Evolutionary conservation across 2,888 invertebrate genomes (phyloP), one percentile per base, ranked within the genome.

Genomic region (Ariolimax columbianus): DNA sequence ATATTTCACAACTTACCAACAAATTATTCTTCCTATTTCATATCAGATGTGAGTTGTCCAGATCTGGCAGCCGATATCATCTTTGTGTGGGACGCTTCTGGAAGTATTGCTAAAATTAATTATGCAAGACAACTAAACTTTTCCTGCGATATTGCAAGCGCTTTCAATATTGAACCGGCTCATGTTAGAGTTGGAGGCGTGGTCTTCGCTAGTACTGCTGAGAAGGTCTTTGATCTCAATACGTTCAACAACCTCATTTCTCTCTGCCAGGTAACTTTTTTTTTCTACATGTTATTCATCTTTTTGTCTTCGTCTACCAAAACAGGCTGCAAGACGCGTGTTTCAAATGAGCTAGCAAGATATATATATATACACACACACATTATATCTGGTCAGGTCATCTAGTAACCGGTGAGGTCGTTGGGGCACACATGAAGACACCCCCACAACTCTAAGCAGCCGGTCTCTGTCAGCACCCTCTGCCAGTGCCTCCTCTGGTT

Each of bases 161-260:
- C 43, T 40, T 66, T 79, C 43, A 79, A 40, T 14, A 40, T 79
- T 30, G 79, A 66, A 1, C 55, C 38, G 14, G 23, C 63, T 2
- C 26, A 79, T 17, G 79, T 79, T 3, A 66, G 40, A 19, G 33
- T 79, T 30, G 79, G 79, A 19, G 43, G 43, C 17, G 79, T 79
- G n/a, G n/a, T 79, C 3, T 79, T 79, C 79, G 66, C 66, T 40
- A 14, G 4, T n/a, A 63, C 26, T 9, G 79, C 79, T 0, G 63
- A 79, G 63, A 79, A 63, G 26, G 55, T 43, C 26, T 79, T 79
- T 66, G 66, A 79, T 33, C 66, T 79, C 0, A 79, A 79, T 14
- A 63, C 55, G 3, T 17, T 40, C 30, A 9, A 17, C 4, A 38
- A 66, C 79, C 11, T 6, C 19, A 11, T 2, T 26, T 38, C 36